Evolutionary conservation across 1,140 invertebrate species (phyloP), one percentile per base, ranked within the genome.

Genomic region (Chrysomallon squamiferum): DNA sequence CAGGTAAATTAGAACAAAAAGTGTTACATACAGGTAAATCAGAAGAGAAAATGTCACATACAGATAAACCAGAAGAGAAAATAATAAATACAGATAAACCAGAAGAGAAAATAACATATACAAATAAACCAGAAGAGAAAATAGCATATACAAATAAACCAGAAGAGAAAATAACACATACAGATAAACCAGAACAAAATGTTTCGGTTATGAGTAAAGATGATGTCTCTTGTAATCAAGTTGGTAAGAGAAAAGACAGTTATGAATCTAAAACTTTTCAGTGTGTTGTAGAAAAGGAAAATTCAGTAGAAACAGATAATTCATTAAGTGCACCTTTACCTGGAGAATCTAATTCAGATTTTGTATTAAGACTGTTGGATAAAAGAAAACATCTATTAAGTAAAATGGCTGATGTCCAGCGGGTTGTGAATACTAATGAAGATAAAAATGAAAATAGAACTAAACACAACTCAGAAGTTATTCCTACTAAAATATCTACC

Each of bases 261-360:
- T n/a, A n/a, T n/a, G n/a, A n/a, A n/a, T n/a, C n/a, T n/a, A n/a
- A n/a, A n/a, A n/a, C n/a, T n/a, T 25, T 25, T 54, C n/a, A 54
- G 29, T 13, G 2, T 50, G 47, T 43, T 11, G 5, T 22, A 20
- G 45, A 18, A 47, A 18, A 30, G 18, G 50, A 54, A 50, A 50
- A 22, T 11, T 15, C 18, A 15, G 18, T 20, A 27, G n/a, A 7
- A 13, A 30, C 25, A 22, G 29, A 30, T 3, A 18, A 25, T 18
- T 25, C 18, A 13, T 13, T 54, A 4, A 27, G 25, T 13, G 25
- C 13, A 27, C 50, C 22, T 25, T 22, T 25, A 18, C 22, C 22
- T 1, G 50, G 50, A 54, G 50, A 54, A 30, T 54, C 50, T 13
- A 54, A 54, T 13, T 25, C 22, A 54, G 50, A 54, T 22, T 54